These are phyloP conservation scores for Coleophora deauratella DNA, from an alignment of 2,888 invertebrate genomes.

Conservation along the genomic window DNA sequence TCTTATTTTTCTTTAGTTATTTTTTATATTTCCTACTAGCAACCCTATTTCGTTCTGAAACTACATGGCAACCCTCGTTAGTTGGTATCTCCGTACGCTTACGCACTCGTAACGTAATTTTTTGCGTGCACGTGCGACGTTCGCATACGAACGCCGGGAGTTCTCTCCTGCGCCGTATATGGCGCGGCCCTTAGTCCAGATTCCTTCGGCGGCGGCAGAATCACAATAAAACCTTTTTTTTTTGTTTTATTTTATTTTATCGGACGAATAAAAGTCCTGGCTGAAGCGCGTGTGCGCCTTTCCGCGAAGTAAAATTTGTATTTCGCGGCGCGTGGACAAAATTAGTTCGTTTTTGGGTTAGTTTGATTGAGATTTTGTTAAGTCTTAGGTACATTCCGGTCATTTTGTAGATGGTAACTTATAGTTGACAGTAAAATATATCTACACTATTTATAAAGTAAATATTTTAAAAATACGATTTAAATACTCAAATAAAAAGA, in stretches of 20 bases:
- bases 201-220: slow-evolving; percentile 44
- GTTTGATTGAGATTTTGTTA: too few relatives aligned
- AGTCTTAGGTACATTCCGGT: too few relatives aligned
- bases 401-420: too few relatives aligned
- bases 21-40: too few relatives aligned
- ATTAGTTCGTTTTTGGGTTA: not conserved
- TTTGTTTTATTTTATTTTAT: slow-evolving; percentile 22
- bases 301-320: too few relatives aligned
- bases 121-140: slow-evolving; percentile 43
- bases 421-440: too few relatives aligned
- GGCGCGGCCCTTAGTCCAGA: slow-evolving; percentile 57
- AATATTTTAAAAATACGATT: too few relatives aligned
- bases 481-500: too few relatives aligned
- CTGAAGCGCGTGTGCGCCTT: too few relatives aligned
- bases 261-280: too few relatives aligned
- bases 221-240: slow-evolving; percentile 60
- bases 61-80: slow-evolving; percentile 31
- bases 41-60: not conserved
- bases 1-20: too few relatives aligned
- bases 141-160: slow-evolving; percentile 34
- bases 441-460: too few relatives aligned
- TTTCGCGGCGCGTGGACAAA: not conserved
- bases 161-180: slow-evolving; percentile 56
- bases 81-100: slow-evolving; percentile 52
- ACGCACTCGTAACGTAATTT: slow-evolving; percentile 64